Conservation (phyloP, 2,113 vertebrate species). For the Taurulus bubalis region DNA sequence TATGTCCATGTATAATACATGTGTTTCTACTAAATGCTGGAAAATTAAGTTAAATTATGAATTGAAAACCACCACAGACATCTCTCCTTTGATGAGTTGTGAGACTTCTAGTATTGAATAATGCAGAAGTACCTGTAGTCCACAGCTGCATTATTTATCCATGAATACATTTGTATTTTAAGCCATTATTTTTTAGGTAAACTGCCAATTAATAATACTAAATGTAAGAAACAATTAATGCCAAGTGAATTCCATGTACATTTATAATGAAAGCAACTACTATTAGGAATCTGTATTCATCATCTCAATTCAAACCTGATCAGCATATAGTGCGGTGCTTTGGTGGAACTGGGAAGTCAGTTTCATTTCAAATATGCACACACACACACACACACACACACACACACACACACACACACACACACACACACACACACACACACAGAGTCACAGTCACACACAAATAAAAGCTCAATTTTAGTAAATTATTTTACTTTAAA, state of each 20-base stretch:
- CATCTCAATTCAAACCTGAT: not conserved
- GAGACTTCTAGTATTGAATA: conserved; percentile 53
- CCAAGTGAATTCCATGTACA: not conserved
- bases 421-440: too few species aligned
- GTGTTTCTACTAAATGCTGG: conserved; percentile 11
- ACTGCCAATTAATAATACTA: not conserved
- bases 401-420: too few species aligned
- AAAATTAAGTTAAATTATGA: conserved; percentile 27
- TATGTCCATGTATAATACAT: conserved; percentile 28
- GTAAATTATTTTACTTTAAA: not conserved
- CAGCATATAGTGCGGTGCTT: not conserved
- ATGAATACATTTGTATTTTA: not conserved
- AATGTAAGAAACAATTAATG: not conserved
- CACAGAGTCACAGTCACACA: too few species aligned
- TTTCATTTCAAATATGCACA: not conserved
- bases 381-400: too few species aligned
- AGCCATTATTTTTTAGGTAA: not conserved
- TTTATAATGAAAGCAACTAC: too few species aligned
- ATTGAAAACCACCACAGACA: conserved; percentile 62
- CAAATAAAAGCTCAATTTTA: not conserved
- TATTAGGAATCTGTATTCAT: not conserved
- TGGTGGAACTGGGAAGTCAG: not conserved
- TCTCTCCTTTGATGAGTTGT: conserved; percentile 70
- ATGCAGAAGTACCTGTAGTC: conserved; percentile 58
- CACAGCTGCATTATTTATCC: conserved; percentile 68